A percentile compares a stretch with the other conserved stretches of the same genome.
phyloP scores from a whole-genome alignment of 2,113 vertebrate genomes.

The Entomyzon cyanotis region DNA sequence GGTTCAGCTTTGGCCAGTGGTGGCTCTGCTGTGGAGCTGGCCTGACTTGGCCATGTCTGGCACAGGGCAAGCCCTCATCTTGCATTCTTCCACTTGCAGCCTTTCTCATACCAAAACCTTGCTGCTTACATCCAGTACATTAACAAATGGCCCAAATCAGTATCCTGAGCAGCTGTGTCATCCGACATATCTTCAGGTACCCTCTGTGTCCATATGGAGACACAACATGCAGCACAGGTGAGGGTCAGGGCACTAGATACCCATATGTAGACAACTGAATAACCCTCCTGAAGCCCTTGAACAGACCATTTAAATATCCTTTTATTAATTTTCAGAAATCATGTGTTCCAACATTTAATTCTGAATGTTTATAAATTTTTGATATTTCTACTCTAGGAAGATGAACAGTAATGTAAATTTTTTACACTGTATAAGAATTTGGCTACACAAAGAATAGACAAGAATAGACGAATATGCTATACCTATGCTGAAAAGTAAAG shows the following conservation, averaged over 20 bases:
- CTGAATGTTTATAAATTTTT: background rate
- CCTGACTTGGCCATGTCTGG: background rate
- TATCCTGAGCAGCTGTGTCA: background rate
- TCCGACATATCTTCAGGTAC: background rate
- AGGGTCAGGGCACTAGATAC: background rate
- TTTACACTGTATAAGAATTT: background rate
- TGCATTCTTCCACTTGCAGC: background rate
- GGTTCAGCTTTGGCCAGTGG: background rate
- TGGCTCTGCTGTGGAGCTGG: background rate
- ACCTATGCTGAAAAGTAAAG: background rate
- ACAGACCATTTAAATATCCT: background rate
- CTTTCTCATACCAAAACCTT: background rate
- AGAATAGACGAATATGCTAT: background rate
- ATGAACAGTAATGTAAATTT: background rate
- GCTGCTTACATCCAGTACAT: background rate
- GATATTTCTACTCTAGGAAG: background rate
- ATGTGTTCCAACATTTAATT: background rate
- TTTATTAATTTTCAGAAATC: background rate
- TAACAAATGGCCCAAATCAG: background rate
- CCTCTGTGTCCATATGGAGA: background rate
- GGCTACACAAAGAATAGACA: background rate
- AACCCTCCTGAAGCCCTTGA: background rate
- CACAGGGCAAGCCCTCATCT: too few relatives aligned
- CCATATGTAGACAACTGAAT: background rate
- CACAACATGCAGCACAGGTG: rapidly evolving